Base-by-base conservation (phyloP, 2,797 vertebrate genomes). In the Mormyrops boulengeri region DNA sequence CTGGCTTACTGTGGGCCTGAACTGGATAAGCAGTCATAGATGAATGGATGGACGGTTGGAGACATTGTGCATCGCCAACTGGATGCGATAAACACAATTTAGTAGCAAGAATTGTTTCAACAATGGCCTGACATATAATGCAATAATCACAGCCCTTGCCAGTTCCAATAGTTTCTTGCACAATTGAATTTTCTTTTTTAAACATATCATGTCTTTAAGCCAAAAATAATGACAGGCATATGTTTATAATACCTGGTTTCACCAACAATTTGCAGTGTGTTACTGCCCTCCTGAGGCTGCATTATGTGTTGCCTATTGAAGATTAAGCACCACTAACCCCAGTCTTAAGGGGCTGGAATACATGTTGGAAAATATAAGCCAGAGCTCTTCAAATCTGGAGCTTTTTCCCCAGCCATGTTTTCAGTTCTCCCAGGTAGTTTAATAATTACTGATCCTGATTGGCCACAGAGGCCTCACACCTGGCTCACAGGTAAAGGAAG, bases 121-220 rank as follows among this genome's bases (percentile, higher is more conserved):
- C 47, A 22, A 85, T 49, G 49, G 11, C 49, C n/a, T 49, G n/a
- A 49, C 82, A 26, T 52, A 47, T 30, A 52, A 85, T 85, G 82
- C 82, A 85, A 85, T 85, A 85, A 85, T 85, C 82, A 85, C 82
- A 30, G 82, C n/a, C 47, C 47, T 14, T 85, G 49, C 73, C 73
- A 80, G 41, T 19, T 80, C 38, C 73, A 44, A 47, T 80, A 80
- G 41, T 44, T 80, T n/a, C 44, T 49, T 85, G 82, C 12, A 30
- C 82, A 49, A 49, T 26, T 26, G 82, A 52, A 26, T 85, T 12
- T 49, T 85, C 44, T 22, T 85, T 85, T 50, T 85, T 87, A 41
- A 87, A 50, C 47, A 52, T n/a, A 50, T 87, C 26, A n/a, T 19
- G 34, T 26, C 12, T 85, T 26, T 41, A 87, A 34, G 30, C 52